Base-by-base conservation (phyloP, 2,113 vertebrate genomes). In the Nothoprocta pentlandii region DNA sequence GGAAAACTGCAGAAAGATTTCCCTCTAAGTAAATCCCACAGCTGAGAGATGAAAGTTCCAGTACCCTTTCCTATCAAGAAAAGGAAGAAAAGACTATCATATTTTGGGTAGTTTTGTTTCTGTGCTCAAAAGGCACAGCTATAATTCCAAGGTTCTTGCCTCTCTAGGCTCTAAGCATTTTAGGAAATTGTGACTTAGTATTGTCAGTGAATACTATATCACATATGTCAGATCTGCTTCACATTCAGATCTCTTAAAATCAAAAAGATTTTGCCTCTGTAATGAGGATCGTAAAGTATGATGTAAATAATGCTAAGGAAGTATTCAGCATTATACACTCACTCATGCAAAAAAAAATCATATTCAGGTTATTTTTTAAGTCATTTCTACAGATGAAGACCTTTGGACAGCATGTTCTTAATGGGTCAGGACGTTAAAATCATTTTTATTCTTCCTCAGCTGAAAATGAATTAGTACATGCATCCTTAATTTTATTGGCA, bases 401-500 rank as follows among this genome's bases (percentile, higher is more conserved):
- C 32, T 87, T 85, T 66, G 47, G 13, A 16, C 70, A 75, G 14
- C 36, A 54, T 75, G 77, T 82, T 93, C 74, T 87, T 58, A 75
- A 10, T 68, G 20, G 47, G 69, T 64, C 39, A 78, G 64, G 44
- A 91, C 89, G 20, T 34, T 71, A 62, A 96, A 93, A 44, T 17
- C 7, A 32, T 78, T 94, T 93, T 80, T 73, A 3, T 73, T 80
- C 61, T 80, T 70, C 32, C 36, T 94, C 87, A 95, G 75, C 16
- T 79, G 47, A 95, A 73, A 95, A 83, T 71, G 61, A 84, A 68
- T 59, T 34, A 87, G 34, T 56, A 47, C 62, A 59, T 76, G 14
- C 68, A 82, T 85, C 87, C 84, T 86, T 88, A 92, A 95, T 92
- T 90, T 89, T 76, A 89, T 62, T 36, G 28, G 34, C 66, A 74